Evolutionary conservation across 2,888 invertebrate genomes (phyloP), one percentile per base, ranked within the genome.

Genomic region (Pteria penguin): DNA sequence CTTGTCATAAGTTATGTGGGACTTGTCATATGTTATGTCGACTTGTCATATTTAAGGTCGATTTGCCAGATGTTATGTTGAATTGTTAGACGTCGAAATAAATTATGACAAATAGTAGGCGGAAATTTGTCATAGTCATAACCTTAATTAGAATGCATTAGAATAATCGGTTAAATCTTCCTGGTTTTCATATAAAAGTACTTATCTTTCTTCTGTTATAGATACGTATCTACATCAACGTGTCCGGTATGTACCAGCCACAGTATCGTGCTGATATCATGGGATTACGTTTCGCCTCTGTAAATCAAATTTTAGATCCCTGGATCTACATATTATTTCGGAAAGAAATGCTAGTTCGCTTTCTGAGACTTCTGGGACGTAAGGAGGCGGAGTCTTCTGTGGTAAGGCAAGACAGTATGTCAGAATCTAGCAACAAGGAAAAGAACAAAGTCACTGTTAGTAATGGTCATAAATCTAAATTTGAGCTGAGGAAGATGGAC

Each of bases 281-380:
- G 33, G 69, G 69, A 1, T 27, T 77, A 2, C 63, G 76, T 3
- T 65, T 77, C 14, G 76, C 76, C 4, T 69, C 76, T 5, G 54
- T 60, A 22, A 77, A 77, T 60, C 76, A 77, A 70, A 72, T 77
- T 2, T 57, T 77, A 3, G 76, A 77, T 54, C 76, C 76, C 5
- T 77, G 76, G 76, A 72, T 77, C n/a, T 77, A 77, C 14, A 73
- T 77, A 18, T 27, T 77, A n/a, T 65, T 77, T 27, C 62, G 76
- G 57, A 68, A 68, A 29, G 76, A 77, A 32, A 69, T 73, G 60
- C 57, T 77, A 2, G 45, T 31, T 2, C 61, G 45, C 31, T 22
- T 72, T 2, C 18, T 55, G 5, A 18, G 18, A 24, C 55, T 55
- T 31, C 22, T 55, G n/a, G 54, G 36, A 65, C 54, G 24, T 8